Conservation (phyloP, 2,888 invertebrate genomes). For the Desoria tigrina region DNA sequence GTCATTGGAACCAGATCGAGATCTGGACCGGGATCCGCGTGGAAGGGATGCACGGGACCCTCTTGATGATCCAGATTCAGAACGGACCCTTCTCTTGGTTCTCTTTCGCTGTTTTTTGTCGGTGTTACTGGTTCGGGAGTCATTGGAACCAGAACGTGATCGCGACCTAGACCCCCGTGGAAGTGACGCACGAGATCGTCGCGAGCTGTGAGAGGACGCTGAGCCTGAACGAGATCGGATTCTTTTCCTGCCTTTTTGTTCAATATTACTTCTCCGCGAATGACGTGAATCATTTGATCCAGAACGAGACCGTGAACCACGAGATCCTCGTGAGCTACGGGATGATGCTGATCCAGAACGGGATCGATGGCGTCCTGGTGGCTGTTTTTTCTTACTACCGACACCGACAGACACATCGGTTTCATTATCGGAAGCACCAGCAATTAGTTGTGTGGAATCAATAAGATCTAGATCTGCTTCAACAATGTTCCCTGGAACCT, state of each 20-base stretch:
- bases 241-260: slow-evolving; percentile 47
- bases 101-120: neutral
- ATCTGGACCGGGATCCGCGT: slow-evolving; percentile 53
- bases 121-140: slow-evolving; percentile 18
- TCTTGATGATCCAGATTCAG: slow-evolving; percentile 53
- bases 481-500: no score
- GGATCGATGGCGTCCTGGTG: no score
- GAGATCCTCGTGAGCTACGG: slow-evolving; percentile 32
- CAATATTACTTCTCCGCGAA: slow-evolving; percentile 53
- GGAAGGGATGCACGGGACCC: no score
- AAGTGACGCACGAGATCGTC: no score
- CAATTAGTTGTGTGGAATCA: no score
- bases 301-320: slow-evolving; percentile 51
- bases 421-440: no score
- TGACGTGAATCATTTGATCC: slow-evolving; percentile 56
- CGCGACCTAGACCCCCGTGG: no score
- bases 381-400: slow-evolving; percentile 25
- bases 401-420: no score
- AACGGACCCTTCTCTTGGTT: slow-evolving; percentile 51
- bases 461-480: neutral
- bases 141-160: slow-evolving; percentile 22
- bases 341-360: slow-evolving; percentile 50
- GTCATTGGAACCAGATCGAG: slow-evolving; percentile 46
- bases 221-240: neutral
- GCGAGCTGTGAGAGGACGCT: neutral